Evolutionary conservation across 2,888 invertebrate genomes (phyloP), one percentile per base, ranked within the genome.

Genomic region (Allygus modestus): DNA sequence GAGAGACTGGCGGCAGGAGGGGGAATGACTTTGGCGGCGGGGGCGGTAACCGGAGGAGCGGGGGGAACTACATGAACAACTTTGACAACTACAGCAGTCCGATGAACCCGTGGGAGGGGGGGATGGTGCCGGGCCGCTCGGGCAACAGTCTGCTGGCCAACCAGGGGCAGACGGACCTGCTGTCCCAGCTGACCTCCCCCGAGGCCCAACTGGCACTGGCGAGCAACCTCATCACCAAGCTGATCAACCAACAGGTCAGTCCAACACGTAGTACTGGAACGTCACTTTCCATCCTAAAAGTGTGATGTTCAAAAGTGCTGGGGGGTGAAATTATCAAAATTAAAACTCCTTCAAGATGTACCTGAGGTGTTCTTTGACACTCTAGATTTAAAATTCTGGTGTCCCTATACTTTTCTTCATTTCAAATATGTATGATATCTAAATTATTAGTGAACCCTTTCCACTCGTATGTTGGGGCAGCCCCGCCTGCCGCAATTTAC

Each of bases 81-180:
- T 83, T 20, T 73, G 83, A 73, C 31, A 71, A 71, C 23, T 71
- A 71, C 31, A 82, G 31, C 61, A 65, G 65, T 23, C 82, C 69
- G 17, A 77, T 85, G 65, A 85, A 85, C 26, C 85, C 85, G 0
- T 85, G 85, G 85, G 81, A 85, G 51, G 83, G 85, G 11, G 85
- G 83, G 20, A 69, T 85, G 41, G 83, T 81, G 23, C 85, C 83
- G 0, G 83, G 85, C 23, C 65, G 77, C 37, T 77, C 83, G 0
- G 84, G 84, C 2, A 37, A 20, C 51, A 73, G 41, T 23, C 33
- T 85, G 12, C 83, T 85, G 0, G 51, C 46, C 20, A 46, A 79
- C 23, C 82, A 65, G 31, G 82, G 77, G 20, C 81, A 84, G n/a
- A 41, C 73, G 15, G 82, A 83, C 37, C 61, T 85, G 0, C 77